Evolutionary conservation across 2,888 invertebrate species (phyloP).

Genomic region (Seira musarum): DNA sequence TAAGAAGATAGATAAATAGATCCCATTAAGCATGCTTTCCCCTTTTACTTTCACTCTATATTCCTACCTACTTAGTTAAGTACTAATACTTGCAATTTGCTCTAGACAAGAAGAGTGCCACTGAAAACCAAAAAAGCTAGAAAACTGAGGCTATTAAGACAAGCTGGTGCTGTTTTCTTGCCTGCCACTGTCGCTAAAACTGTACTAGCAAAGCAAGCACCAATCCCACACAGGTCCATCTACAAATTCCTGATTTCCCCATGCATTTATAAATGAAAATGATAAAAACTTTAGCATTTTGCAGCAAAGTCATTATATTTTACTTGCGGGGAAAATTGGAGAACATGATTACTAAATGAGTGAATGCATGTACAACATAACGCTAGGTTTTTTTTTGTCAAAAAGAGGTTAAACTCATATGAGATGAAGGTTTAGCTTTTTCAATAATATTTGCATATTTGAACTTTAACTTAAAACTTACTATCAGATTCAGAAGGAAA

Average conservation of each 20-base stretch:
- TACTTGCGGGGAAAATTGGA: not conserved
- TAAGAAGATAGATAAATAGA: not conserved
- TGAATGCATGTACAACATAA: no score
- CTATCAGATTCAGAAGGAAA: not conserved
- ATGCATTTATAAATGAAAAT: not conserved
- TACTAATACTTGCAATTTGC: constrained; percentile 21
- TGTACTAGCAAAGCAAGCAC: no score
- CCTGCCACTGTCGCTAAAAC: no score
- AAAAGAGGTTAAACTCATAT: not conserved
- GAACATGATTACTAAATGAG: no score
- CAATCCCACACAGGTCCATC: no score
- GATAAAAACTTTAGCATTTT: not conserved
- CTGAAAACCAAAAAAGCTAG: not conserved
- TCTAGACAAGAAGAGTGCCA: not conserved
- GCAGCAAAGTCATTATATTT: not conserved
- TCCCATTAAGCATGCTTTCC: not conserved
- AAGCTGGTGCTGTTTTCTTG: constrained; percentile 11
- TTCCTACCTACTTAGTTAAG: not conserved
- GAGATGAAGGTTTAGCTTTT: not conserved
- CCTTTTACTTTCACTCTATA: not conserved
- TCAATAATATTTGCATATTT: not conserved
- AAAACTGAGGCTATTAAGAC: constrained; percentile 15
- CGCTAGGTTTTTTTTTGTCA: no score
- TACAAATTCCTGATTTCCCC: not conserved
- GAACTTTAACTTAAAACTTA: not conserved